Percentiles rank a stretch among this genome's conserved stretches.
Evolutionary conservation across 2,113 vertebrate species (phyloP).

Genomic region (Epinephelus cyanopodus): DNA sequence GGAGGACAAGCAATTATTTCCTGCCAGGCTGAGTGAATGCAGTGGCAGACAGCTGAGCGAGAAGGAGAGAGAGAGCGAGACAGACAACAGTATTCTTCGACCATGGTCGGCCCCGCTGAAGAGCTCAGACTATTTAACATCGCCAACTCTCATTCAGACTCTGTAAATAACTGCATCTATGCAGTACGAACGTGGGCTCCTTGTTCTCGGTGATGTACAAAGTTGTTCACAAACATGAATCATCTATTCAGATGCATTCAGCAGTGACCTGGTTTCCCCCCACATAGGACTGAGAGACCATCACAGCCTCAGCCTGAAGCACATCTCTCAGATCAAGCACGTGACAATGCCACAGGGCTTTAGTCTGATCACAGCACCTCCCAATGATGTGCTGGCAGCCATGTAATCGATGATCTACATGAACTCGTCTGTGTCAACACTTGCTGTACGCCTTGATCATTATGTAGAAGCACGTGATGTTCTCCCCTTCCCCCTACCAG

Average conservation of each 20-base stretch:
- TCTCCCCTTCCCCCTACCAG: neutral
- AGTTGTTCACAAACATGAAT: constrained; percentile 18
- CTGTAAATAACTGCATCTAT: constrained; percentile 7
- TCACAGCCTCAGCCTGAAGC: constrained; percentile 29
- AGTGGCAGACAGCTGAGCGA: constrained; percentile 55
- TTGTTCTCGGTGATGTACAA: constrained; percentile 7
- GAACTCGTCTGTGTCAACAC: constrained; percentile 56
- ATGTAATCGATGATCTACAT: constrained; percentile 44
- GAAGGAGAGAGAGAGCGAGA: constrained; percentile 1
- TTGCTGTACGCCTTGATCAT: constrained; percentile 44
- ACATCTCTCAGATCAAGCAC: constrained; percentile 28
- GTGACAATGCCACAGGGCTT: constrained; percentile 39
- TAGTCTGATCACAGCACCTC: constrained; percentile 39
- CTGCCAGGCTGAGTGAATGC: constrained; percentile 70
- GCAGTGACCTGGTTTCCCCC: neutral
- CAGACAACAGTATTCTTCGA: constrained; percentile 33
- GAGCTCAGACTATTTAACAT: constrained; percentile 38
- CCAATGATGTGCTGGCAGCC: constrained; percentile 23
- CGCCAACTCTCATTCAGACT: constrained; percentile 47
- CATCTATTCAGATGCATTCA: neutral
- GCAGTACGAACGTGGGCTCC: neutral
- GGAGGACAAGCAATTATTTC: constrained; percentile 83
- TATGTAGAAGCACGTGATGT: constrained; percentile 32
- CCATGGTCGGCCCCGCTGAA: constrained; percentile 12
- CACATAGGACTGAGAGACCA: neutral